These are phyloP conservation scores for Micromesistius poutassou DNA, from an alignment of 2,797 vertebrate genomes.

Conservation along the genomic window DNA sequence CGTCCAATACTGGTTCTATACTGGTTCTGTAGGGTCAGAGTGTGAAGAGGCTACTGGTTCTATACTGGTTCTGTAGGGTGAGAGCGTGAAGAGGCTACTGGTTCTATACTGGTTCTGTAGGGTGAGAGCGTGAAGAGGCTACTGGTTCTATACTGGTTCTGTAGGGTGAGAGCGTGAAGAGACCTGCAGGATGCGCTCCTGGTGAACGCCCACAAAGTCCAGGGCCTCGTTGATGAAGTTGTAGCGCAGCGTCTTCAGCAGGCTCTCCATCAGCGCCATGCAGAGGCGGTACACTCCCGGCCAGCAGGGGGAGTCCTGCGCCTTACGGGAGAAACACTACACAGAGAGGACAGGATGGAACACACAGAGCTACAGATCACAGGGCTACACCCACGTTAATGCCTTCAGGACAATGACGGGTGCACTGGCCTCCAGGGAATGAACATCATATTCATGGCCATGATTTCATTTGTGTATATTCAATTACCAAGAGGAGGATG, in stretches of 20 bases:
- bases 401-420: too few relatives aligned
- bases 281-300: constrained; percentile 92
- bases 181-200: constrained; percentile 97
- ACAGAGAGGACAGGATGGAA: background rate
- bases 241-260: constrained; percentile 96
- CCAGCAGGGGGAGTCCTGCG: constrained; percentile 91
- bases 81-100: background rate
- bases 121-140: background rate
- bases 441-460: too few relatives aligned
- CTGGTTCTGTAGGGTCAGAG: too few relatives aligned
- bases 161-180: background rate
- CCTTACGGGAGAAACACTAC: constrained; percentile 82
- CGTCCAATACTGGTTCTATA: too few relatives aligned
- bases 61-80: too few relatives aligned
- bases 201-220: constrained; percentile 95
- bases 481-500: too few relatives aligned
- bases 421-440: too few relatives aligned
- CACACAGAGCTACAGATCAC: too few relatives aligned
- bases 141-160: too few relatives aligned
- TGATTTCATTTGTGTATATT: too few relatives aligned
- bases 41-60: too few relatives aligned
- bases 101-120: too few relatives aligned
- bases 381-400: background rate
- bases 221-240: constrained; percentile 93
- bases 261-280: constrained; percentile 91